Conservation (phyloP, 2,888 invertebrate genomes). For the Blera fallax region DNA sequence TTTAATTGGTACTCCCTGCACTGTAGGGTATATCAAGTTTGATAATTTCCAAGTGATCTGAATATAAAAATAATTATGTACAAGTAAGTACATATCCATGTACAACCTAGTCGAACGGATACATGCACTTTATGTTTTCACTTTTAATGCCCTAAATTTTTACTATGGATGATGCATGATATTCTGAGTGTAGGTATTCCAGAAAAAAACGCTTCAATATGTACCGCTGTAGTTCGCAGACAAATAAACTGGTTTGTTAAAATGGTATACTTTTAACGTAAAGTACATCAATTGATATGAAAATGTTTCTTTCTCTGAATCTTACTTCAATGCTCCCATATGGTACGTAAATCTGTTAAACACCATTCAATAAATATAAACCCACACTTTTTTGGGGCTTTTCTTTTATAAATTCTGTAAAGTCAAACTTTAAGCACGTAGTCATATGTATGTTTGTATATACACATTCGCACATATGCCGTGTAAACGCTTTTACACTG, state of each 20-base stretch:
- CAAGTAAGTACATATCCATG: too few species aligned
- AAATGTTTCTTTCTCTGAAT: not conserved
- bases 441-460: not conserved
- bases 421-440: not conserved
- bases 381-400: not conserved
- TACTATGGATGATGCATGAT: too few species aligned
- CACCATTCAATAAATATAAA: not conserved
- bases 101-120: too few species aligned
- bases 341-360: not conserved
- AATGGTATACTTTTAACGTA: not conserved
- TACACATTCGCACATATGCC: not conserved
- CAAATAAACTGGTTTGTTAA: not conserved
- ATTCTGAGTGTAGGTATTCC: too few species aligned
- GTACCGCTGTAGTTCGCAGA: too few species aligned
- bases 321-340: not conserved
- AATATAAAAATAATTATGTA: too few species aligned
- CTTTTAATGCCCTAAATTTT: too few species aligned
- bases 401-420: not conserved
- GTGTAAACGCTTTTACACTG: constrained; percentile 23
- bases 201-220: too few species aligned
- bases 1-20: too few species aligned
- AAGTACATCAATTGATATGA: not conserved
- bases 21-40: too few species aligned
- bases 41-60: too few species aligned
- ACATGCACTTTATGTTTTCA: too few species aligned